Percentiles rank a stretch among this genome's conserved stretches.
These are phyloP conservation scores for Cistogaster globosa DNA, from an alignment of 2,888 invertebrate species.

Conservation along the genomic window DNA sequence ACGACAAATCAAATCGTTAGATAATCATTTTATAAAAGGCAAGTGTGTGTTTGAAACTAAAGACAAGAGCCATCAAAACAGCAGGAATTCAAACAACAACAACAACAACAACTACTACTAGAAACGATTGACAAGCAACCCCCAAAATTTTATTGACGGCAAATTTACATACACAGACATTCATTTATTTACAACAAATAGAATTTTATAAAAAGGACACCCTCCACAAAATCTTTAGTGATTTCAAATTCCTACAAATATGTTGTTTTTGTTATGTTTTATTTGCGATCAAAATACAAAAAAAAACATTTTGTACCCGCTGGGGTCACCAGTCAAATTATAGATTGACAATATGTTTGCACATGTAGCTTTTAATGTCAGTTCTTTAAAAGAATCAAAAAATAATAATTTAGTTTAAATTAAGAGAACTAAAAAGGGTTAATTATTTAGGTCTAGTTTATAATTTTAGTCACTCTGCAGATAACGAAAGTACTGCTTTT, in stretches of 20 bases:
- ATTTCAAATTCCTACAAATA: slow-evolving; percentile 30
- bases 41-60: slow-evolving; percentile 78
- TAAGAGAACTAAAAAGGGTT: not conserved
- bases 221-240: slow-evolving; percentile 56
- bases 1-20: slow-evolving; percentile 83
- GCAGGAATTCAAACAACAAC: slow-evolving; percentile 73
- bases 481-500: too few relatives aligned
- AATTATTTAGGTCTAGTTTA: too few relatives aligned
- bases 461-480: too few relatives aligned
- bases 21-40: slow-evolving; percentile 83
- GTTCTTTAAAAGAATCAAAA: slow-evolving; percentile 22
- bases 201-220: slow-evolving; percentile 30
- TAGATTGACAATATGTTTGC: slow-evolving; percentile 65
- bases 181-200: slow-evolving; percentile 5
- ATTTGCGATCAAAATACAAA: slow-evolving; percentile 30
- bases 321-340: slow-evolving; percentile 77
- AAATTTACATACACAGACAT: slow-evolving; percentile 49
- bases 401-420: not conserved
- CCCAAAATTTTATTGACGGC: slow-evolving; percentile 54
- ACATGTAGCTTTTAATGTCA: slow-evolving; percentile 60
- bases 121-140: slow-evolving; percentile 60
- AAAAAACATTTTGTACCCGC: slow-evolving; percentile 76
- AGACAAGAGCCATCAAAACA: slow-evolving; percentile 76
- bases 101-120: slow-evolving; percentile 37
- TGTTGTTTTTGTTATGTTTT: slow-evolving; percentile 47